Conservation (phyloP, 2,888 invertebrate genomes). For the Luffia ferchaultella region DNA sequence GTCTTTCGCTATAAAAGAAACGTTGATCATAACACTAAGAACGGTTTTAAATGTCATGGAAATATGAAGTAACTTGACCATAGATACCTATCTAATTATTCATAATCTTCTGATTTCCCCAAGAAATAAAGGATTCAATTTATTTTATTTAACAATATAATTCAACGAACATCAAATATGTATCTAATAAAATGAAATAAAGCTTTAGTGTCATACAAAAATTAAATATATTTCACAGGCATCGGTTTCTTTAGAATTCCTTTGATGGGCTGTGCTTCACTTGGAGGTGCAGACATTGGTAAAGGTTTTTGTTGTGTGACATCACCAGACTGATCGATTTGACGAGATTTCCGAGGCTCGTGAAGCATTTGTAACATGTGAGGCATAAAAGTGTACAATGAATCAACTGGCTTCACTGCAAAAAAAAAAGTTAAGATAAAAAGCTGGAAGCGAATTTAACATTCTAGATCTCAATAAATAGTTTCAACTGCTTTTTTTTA, state of each 20-base stretch:
- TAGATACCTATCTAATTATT: too few relatives aligned
- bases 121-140: too few relatives aligned
- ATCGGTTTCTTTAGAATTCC: slow-evolving; percentile 57
- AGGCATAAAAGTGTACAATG: slow-evolving; percentile 42
- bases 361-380: slow-evolving; percentile 15
- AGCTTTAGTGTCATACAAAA: too few relatives aligned
- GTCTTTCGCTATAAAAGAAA: too few relatives aligned
- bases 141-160: background rate
- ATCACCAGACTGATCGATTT: slow-evolving; percentile 37
- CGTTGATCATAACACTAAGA: too few relatives aligned
- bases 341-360: slow-evolving; percentile 18
- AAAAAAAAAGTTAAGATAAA: slow-evolving; percentile 10
- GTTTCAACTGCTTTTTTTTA: too few relatives aligned
- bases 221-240: slow-evolving; percentile 53
- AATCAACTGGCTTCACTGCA: slow-evolving; percentile 42
- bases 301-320: slow-evolving; percentile 24
- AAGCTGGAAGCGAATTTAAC: too few relatives aligned
- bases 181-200: background rate
- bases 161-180: slow-evolving; percentile 6
- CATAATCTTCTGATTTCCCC: too few relatives aligned
- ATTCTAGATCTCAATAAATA: too few relatives aligned
- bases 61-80: too few relatives aligned
- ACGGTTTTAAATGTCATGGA: too few relatives aligned
- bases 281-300: slow-evolving; percentile 11
- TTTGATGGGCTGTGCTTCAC: slow-evolving; percentile 28